Percentiles rank a stretch among this genome's conserved stretches.
phyloP scores from a whole-genome alignment of 2,888 invertebrate genomes.

The Limnephilus marmoratus region DNA sequence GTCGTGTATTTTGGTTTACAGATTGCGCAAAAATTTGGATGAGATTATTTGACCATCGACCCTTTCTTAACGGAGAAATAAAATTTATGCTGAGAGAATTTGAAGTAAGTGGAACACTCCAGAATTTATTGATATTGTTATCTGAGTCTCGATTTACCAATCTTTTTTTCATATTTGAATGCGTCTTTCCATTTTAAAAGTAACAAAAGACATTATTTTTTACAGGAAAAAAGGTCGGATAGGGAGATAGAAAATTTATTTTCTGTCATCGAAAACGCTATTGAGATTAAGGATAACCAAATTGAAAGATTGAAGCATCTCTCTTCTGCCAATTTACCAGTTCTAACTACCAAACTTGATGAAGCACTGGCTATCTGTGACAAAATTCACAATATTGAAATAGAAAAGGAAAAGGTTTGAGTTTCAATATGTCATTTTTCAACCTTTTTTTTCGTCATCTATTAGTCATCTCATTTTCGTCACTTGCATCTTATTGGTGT shows the following conservation, averaged over 20 bases:
- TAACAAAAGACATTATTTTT: conserved; percentile 60
- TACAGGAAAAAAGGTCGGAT: conserved; percentile 86
- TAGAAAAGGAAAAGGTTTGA: conserved; percentile 76
- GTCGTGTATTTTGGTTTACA: conserved; percentile 71
- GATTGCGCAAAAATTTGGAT: conserved; percentile 90
- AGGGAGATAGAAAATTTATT: conserved; percentile 89
- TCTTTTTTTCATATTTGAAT: neutral
- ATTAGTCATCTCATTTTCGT: too few species aligned
- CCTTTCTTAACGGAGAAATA: conserved; percentile 91
- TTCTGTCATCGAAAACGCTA: conserved; percentile 85
- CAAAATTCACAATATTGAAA: conserved; percentile 79
- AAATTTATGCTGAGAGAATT: conserved; percentile 86
- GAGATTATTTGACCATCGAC: conserved; percentile 91
- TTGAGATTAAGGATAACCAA: conserved; percentile 87
- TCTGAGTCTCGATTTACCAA: neutral
- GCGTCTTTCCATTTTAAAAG: neutral
- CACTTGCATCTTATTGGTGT: neutral
- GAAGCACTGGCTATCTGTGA: conserved; percentile 81
- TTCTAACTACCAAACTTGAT: conserved; percentile 81
- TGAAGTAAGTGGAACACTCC: conserved; percentile 20
- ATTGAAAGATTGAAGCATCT: conserved; percentile 82
- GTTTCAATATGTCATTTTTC: neutral
- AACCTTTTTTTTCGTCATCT: too few species aligned
- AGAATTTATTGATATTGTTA: conserved; percentile 67
- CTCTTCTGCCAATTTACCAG: conserved; percentile 79